Evolutionary conservation across 2,113 vertebrate genomes (phyloP).

Genomic region (Grammomys surdaster): DNA sequence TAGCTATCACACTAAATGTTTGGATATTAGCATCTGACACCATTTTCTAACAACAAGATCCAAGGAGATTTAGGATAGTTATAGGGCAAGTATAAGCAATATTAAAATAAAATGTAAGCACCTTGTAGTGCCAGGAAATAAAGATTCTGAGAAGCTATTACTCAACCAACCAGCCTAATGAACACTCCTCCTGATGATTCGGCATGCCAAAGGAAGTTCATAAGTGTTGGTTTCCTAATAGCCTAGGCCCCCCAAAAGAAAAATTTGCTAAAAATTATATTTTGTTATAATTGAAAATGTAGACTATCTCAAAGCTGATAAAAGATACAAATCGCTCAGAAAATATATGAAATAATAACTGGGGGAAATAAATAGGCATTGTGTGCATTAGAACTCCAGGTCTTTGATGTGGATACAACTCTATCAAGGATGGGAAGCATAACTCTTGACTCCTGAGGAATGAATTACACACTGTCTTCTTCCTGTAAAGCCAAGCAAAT

Average conservation of each 20-base stretch:
- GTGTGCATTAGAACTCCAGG: not conserved
- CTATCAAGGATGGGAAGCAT: not conserved
- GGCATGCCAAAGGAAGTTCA: not conserved
- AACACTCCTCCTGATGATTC: not conserved
- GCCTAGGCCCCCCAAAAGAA: not conserved
- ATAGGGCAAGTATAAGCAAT: not conserved
- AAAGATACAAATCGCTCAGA: not conserved
- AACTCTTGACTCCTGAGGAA: not conserved
- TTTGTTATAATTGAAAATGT: slow-evolving; percentile 17
- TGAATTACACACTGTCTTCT: not conserved
- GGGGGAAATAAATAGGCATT: not conserved
- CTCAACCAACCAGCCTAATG: not conserved
- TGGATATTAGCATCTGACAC: not conserved
- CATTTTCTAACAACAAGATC: not conserved
- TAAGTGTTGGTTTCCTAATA: not conserved
- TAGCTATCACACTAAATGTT: not conserved
- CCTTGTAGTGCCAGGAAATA: not conserved
- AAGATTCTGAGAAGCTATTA: not conserved
- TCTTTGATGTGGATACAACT: not conserved
- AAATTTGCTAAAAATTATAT: not conserved
- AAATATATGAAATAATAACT: not conserved
- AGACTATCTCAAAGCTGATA: not conserved
- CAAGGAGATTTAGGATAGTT: not conserved
- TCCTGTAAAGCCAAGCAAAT: not conserved
- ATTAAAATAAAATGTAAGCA: not conserved